Evolutionary conservation across 1,140 invertebrate genomes (phyloP), one percentile per base, ranked within the genome.

Genomic region (Nasonia giraulti): DNA sequence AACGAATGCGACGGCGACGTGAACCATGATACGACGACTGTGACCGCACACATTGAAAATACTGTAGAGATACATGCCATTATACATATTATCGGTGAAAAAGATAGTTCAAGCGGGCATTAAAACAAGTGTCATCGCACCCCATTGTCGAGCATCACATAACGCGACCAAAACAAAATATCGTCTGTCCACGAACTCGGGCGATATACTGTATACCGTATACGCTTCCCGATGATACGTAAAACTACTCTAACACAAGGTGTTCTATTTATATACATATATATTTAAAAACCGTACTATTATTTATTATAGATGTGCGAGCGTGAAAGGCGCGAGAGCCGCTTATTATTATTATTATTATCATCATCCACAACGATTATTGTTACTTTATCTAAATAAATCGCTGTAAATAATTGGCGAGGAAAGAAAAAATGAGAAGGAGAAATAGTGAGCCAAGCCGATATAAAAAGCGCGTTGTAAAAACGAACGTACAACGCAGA

Each of bases 1-100:
- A 89, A 87, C 37, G 82, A 79, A 83, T 73, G 74, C 37, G 31
- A 83, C 82, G 10, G 44, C 17, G 2, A 27, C 27, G 27, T n/a
- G n/a, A n/a, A n/a, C n/a, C n/a, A n/a, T n/a, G n/a, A n/a, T n/a
- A 66, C 17, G 2, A 27, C 27, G 27, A 40, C 68, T 20, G 20
- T 55, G 68, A 47, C 31, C 62, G 20, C 47, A 50, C 11, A 50
- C 44, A 12, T 37, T 0, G 33, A 37, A 37, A 37, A 37, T 37
- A 37, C 33, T 37, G 5, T 37, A 37, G 33, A 33, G 33, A 33
- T 27, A 27, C 27, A 27, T 27, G 27, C 27, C 27, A 27, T 27
- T 27, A 27, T 27, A 5, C 4, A 37, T 37, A 37, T 5, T 6
- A 37, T 37, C 33, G 33, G 33, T 5, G 33, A 37, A 37, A 37